These are phyloP conservation scores for Syngnathus typhle DNA, from an alignment of 2,113 vertebrate species.

Conservation along the genomic window DNA sequence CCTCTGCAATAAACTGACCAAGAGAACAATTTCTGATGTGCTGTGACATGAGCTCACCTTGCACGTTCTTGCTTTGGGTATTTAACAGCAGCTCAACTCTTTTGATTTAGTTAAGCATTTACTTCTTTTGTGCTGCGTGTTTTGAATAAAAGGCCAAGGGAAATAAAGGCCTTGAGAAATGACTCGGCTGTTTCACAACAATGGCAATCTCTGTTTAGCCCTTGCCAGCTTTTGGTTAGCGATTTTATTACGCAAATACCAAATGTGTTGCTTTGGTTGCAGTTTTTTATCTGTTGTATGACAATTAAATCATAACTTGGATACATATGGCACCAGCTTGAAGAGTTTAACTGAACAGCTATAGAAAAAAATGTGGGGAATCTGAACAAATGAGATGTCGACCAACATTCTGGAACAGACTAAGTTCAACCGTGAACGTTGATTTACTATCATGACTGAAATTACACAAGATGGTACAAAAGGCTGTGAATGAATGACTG, in stretches of 20 bases:
- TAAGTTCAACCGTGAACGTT: background rate
- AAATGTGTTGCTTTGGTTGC: background rate
- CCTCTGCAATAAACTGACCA: background rate
- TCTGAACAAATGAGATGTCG: background rate
- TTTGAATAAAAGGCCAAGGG: conserved; percentile 5
- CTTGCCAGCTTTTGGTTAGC: background rate
- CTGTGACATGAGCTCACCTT: background rate
- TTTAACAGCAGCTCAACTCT: background rate
- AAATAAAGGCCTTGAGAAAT: background rate
- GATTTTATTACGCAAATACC: background rate
- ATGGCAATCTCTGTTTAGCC: background rate
- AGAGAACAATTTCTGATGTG: conserved; percentile 6
- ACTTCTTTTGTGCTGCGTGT: conserved; percentile 18
- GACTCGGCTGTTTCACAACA: background rate
- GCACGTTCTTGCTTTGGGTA: background rate
- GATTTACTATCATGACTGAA: background rate
- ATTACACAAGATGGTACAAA: background rate
- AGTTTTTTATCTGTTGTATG: no score
- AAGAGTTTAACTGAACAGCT: background rate
- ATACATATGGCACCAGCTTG: no score
- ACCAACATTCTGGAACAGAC: background rate
- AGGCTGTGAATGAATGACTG: background rate
- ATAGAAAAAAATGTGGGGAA: background rate
- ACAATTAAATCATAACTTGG: no score
- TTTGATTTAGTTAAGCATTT: conserved; percentile 46